These are phyloP conservation scores for Cardinalis cardinalis DNA, from an alignment of 2,113 vertebrate genomes.

Conservation along the genomic window DNA sequence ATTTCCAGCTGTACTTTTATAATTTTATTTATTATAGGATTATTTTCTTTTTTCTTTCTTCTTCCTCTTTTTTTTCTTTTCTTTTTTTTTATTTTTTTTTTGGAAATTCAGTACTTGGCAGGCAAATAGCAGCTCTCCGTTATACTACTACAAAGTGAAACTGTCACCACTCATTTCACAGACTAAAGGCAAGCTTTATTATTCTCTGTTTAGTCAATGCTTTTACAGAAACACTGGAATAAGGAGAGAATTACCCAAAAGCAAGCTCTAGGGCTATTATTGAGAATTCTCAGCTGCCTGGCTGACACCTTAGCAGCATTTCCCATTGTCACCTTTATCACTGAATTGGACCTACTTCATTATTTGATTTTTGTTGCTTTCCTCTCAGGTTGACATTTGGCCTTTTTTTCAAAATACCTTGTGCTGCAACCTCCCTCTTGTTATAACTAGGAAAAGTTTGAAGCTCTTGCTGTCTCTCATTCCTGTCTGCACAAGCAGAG, in stretches of 20 bases:
- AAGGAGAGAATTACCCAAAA: neutral
- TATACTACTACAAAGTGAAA: neutral
- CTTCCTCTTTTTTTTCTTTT: too few relatives aligned
- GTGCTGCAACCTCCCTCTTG: neutral
- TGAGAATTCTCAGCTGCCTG: neutral
- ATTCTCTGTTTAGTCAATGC: neutral
- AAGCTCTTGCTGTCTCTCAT: neutral
- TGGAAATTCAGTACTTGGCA: neutral
- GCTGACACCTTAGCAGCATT: neutral
- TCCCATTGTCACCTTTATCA: neutral
- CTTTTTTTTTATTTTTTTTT: neutral
- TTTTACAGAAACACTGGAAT: neutral
- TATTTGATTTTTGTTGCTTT: neutral
- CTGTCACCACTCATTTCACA: neutral
- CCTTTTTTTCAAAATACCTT: neutral
- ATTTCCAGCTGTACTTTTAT: neutral
- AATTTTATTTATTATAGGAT: neutral
- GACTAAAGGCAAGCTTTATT: neutral
- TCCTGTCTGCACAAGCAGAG: neutral
- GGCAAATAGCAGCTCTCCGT: neutral
- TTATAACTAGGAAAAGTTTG: neutral
- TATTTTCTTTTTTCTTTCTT: neutral
- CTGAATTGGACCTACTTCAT: neutral
- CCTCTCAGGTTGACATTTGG: neutral
- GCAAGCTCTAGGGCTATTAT: neutral